Percentiles rank a stretch among this genome's conserved stretches.
These are phyloP conservation scores for Eristalis tenax DNA, from an alignment of 2,888 invertebrate species.

Conservation along the genomic window DNA sequence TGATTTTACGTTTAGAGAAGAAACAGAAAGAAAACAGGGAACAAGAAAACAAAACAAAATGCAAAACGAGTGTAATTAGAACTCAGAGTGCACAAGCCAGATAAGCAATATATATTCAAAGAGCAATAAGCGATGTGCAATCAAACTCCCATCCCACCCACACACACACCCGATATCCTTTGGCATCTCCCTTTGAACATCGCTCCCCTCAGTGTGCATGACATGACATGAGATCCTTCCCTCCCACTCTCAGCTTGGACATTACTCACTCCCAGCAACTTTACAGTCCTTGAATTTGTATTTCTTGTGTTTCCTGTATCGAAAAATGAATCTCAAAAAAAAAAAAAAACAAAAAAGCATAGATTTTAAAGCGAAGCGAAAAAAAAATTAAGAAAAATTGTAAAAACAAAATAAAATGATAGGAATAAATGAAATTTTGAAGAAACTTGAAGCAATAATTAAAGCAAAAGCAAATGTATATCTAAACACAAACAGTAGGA, in stretches of 20 bases:
- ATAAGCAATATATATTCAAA: constrained; percentile 35
- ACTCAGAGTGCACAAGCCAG: constrained; percentile 31
- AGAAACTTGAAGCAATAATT: constrained; percentile 56
- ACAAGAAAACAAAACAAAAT: not conserved
- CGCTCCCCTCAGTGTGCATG: not conserved
- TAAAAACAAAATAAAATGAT: constrained; percentile 12
- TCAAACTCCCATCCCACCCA: not conserved
- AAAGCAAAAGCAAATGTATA: constrained; percentile 9
- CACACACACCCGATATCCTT: not conserved
- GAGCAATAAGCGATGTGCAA: constrained; percentile 51
- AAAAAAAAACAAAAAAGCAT: not conserved
- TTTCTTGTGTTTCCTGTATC: no score
- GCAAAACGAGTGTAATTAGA: constrained; percentile 23
- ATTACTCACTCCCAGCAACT: no score
- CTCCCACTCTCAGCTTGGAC: not conserved
- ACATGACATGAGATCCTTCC: not conserved
- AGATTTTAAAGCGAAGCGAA: not conserved
- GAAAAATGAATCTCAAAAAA: not conserved
- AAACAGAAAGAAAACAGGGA: not conserved
- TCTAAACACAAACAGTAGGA: constrained; percentile 29
- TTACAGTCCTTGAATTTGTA: no score
- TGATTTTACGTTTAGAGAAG: not conserved
- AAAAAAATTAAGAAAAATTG: not conserved
- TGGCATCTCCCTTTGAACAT: not conserved
- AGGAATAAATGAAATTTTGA: constrained; percentile 20